phyloP scores from a whole-genome alignment of 2,797 vertebrate species.

The Borostomias antarcticus region DNA sequence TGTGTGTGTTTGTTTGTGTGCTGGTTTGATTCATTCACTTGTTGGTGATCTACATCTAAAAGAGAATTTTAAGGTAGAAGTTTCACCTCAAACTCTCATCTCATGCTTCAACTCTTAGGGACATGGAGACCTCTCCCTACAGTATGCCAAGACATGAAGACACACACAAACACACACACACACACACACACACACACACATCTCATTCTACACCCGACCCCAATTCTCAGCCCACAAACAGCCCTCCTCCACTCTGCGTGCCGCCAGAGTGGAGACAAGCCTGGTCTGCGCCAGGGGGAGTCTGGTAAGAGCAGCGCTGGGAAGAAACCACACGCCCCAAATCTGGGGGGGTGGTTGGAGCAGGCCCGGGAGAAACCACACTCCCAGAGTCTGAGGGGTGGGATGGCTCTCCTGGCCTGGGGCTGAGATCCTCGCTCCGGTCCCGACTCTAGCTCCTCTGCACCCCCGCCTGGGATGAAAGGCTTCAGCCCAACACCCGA shows the following conservation, averaged over 20 bases:
- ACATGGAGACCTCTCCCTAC: background rate
- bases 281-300: slow-evolving; percentile 37
- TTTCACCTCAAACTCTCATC: background rate
- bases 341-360: slow-evolving; percentile 32
- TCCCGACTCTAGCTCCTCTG: slow-evolving; percentile 42
- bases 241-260: slow-evolving; percentile 31
- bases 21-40: background rate
- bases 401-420: slow-evolving; percentile 50
- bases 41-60: background rate
- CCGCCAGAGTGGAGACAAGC: slow-evolving; percentile 50
- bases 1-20: too few relatives aligned
- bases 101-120: background rate
- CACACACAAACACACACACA: slow-evolving; percentile 9
- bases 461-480: slow-evolving; percentile 59
- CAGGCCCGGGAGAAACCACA: slow-evolving; percentile 62
- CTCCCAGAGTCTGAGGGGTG: slow-evolving; percentile 63
- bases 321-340: slow-evolving; percentile 71
- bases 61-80: too few relatives aligned
- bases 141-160: too few relatives aligned
- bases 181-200: slow-evolving; percentile 30
- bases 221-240: slow-evolving; percentile 27
- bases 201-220: slow-evolving; percentile 36
- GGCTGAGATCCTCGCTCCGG: slow-evolving; percentile 28
- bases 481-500: slow-evolving; percentile 8
- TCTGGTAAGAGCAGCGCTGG: too few relatives aligned